phyloP scores from a whole-genome alignment of 2,888 invertebrate species.

The Prenolepis imparis region DNA sequence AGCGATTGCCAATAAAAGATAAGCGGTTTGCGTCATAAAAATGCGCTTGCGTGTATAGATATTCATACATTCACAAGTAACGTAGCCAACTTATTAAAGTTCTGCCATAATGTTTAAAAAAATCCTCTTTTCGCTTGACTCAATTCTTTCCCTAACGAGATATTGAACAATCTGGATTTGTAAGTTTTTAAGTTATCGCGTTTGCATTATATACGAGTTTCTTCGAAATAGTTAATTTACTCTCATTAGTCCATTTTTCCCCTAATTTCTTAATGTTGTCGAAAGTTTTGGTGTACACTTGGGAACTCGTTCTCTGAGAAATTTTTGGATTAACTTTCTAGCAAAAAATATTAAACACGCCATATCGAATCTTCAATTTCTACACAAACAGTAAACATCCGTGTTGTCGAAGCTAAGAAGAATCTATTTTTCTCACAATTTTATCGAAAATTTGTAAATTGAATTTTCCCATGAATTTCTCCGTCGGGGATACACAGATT shows the following conservation, averaged over 20 bases:
- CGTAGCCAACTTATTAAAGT: neutral
- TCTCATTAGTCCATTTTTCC: conserved; percentile 20
- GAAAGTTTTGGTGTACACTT: conserved; percentile 39
- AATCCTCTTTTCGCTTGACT: neutral
- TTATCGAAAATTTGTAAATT: neutral
- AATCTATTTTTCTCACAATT: neutral
- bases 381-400: neutral
- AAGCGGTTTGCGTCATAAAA: neutral
- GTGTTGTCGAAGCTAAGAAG: neutral
- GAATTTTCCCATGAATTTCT: neutral
- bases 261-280: conserved; percentile 22
- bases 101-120: neutral
- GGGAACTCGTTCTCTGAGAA: conserved; percentile 19
- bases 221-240: conserved; percentile 14
- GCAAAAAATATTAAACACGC: conserved; percentile 39
- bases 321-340: conserved; percentile 44
- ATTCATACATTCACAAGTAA: neutral
- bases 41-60: neutral
- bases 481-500: neutral
- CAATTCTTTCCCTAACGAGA: neutral
- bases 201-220: conserved; percentile 29
- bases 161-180: neutral
- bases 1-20: neutral
- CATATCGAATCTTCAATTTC: conserved; percentile 32
- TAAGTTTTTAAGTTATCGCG: neutral